Evolutionary conservation across 2,888 invertebrate species (phyloP), one percentile per base, ranked within the genome.

Genomic region (Adineta ricciae): DNA sequence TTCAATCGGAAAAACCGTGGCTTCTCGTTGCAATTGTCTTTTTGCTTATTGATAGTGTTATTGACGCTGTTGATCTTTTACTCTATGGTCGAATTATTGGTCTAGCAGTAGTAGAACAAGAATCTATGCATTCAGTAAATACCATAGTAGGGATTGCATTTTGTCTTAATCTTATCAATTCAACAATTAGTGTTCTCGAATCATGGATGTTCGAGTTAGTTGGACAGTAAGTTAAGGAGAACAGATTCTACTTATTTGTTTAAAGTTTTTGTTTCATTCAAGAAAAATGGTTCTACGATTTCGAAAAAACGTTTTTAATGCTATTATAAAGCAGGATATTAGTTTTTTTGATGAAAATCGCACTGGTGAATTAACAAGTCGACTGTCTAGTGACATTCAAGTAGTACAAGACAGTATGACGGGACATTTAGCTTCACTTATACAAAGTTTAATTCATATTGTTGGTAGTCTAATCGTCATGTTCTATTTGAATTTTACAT

Each of bases 371-470:
- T 86, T 90, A 83, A 90, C 89, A 83, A 90, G 90, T 86, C 88
- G 90, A 83, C 87, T 90, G 52, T 88, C 90, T 7, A 89, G 89
- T 38, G 90, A 90, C 86, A 90, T 89, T 16, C 89, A 89, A 85
- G 90, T 90, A 36, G 78, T 90, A 38, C 90, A 90, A 87, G 90
- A 89, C 88, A 89, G 89, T 56, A 88, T 89, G 8, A 90, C 90
- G 7, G 89, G 89, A 27, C 90, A 90, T 86, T 85, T 90, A 56
- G 89, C 90, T 11, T 89, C 90, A 89, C 87, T 90, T 87, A 84
- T 87, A 4, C 86, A 89, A 52, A 88, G 89, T 86, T 24, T 88
- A 4, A 87, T 90, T 14, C 89, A 89, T 86, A 89, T 90, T 87
- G 85, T 89, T 83, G 90, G 89, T 19, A 90, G 90, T 8, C 85